These are phyloP conservation scores for Raillietiella orientalis DNA, from an alignment of 2,888 invertebrate genomes.

Conservation along the genomic window DNA sequence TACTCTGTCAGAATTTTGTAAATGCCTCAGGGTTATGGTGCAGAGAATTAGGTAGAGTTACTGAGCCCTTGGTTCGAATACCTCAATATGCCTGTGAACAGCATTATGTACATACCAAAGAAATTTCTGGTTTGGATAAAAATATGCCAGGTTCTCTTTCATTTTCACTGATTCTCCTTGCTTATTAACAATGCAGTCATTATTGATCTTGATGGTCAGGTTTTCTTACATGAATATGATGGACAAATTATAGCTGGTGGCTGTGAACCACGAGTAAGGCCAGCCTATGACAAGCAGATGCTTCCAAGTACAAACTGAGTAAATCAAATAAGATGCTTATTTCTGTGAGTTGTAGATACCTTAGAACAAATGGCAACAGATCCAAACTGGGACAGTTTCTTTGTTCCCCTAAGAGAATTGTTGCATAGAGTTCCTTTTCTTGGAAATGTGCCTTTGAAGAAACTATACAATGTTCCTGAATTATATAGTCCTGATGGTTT, in stretches of 20 bases:
- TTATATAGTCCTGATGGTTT: constrained; percentile 89
- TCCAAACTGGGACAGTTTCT: constrained; percentile 96
- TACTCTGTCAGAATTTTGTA: constrained; percentile 66
- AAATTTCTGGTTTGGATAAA: constrained; percentile 33
- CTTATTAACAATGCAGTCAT: constrained; percentile 21
- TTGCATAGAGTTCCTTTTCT: constrained; percentile 49
- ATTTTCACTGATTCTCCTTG: background rate
- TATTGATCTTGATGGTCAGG: constrained; percentile 53
- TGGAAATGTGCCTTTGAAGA: constrained; percentile 34
- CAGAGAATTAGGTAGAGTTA: constrained; percentile 49
- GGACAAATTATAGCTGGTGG: constrained; percentile 63
- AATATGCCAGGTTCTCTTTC: constrained; percentile 43
- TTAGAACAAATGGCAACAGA: too few species aligned
- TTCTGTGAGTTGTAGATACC: too few species aligned
- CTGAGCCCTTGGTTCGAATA: constrained; percentile 45
- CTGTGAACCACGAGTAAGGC: constrained; percentile 65
- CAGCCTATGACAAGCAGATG: constrained; percentile 44
- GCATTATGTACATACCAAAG: constrained; percentile 64
- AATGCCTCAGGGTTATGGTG: constrained; percentile 93
- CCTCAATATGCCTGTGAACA: constrained; percentile 77
- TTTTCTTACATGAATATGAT: constrained; percentile 52
- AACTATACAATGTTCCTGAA: constrained; percentile 60
- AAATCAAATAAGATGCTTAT: too few species aligned
- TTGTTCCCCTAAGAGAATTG: constrained; percentile 49
- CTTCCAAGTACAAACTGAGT: background rate